Evolutionary conservation across 53 echinoderm and acorn worm genomes (phyloP).

Genomic region (Luidia sarsii): DNA sequence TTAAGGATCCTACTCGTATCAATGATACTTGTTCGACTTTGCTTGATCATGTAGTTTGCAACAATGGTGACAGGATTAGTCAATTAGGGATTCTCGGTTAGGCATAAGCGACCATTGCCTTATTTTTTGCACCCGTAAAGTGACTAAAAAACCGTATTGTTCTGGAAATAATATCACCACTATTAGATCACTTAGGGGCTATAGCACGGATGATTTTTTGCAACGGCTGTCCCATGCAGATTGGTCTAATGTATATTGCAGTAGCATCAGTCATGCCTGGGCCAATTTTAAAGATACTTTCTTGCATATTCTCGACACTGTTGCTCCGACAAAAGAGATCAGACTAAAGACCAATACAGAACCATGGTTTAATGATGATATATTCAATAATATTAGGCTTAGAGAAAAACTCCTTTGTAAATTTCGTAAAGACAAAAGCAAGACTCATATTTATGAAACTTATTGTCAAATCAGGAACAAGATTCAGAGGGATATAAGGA

Average conservation of each 20-base stretch:
- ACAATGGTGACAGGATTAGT: conserved; percentile 17
- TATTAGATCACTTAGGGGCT: conserved; percentile 33
- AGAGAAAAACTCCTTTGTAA: neutral
- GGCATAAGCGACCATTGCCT: conserved; percentile 33
- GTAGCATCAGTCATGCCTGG: conserved; percentile 16
- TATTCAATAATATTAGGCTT: conserved; percentile 1
- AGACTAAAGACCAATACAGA: conserved; percentile 17
- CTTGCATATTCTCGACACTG: conserved; percentile 31
- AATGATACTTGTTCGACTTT: conserved; percentile 27
- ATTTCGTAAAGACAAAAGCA: conserved; percentile 9
- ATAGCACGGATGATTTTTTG: conserved; percentile 18
- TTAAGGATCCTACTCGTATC: conserved; percentile 10
- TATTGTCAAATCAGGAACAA: conserved; percentile 35
- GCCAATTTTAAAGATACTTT: conserved; percentile 3
- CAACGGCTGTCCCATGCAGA: conserved; percentile 15
- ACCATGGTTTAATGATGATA: conserved; percentile 1
- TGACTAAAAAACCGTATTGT: conserved; percentile 19
- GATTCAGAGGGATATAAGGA: no score
- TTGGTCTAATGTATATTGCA: conserved; percentile 49
- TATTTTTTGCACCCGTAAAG: conserved; percentile 20
- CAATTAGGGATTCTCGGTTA: conserved; percentile 6
- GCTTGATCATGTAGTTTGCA: conserved; percentile 29
- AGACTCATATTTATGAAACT: neutral
- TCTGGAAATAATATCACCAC: conserved; percentile 17
- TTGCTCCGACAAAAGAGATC: conserved; percentile 7